Percentiles rank a stretch among this genome's conserved stretches.
These are phyloP conservation scores for Temnothorax unifasciatus DNA, from an alignment of 2,888 invertebrate genomes.

Conservation along the genomic window DNA sequence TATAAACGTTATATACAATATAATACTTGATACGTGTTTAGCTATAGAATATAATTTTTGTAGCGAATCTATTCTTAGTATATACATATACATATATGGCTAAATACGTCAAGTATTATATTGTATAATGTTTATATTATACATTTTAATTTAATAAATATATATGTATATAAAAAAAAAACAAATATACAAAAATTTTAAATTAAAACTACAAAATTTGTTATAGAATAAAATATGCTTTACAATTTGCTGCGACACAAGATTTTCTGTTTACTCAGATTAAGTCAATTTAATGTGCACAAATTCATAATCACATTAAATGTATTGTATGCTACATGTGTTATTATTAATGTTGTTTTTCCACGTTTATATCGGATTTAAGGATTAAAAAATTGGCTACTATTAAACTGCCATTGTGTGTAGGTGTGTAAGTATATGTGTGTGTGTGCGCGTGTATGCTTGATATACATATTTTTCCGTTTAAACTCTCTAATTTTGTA, in stretches of 20 bases:
- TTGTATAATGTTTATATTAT: no score
- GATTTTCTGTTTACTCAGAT: background rate
- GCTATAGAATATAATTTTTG: no score
- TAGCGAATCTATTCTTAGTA: no score
- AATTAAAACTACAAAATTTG: conserved; percentile 1
- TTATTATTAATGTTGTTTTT: background rate
- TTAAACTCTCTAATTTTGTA: background rate
- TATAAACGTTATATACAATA: background rate
- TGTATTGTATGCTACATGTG: background rate
- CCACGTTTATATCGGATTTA: background rate
- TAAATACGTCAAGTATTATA: no score
- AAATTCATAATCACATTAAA: background rate
- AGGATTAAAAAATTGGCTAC: background rate
- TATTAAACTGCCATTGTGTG: background rate
- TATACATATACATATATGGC: no score
- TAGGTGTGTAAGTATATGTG: background rate
- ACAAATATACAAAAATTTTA: background rate
- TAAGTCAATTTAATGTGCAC: background rate
- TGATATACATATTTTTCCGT: background rate
- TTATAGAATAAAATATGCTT: background rate
- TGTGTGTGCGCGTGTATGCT: no score
- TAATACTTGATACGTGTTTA: background rate
- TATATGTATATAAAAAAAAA: background rate
- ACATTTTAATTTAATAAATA: background rate
- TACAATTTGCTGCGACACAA: background rate